A percentile compares a stretch with the other conserved stretches of the same genome.
phyloP scores from a whole-genome alignment of 2,888 invertebrate species.

The Apamea epomidion region DNA sequence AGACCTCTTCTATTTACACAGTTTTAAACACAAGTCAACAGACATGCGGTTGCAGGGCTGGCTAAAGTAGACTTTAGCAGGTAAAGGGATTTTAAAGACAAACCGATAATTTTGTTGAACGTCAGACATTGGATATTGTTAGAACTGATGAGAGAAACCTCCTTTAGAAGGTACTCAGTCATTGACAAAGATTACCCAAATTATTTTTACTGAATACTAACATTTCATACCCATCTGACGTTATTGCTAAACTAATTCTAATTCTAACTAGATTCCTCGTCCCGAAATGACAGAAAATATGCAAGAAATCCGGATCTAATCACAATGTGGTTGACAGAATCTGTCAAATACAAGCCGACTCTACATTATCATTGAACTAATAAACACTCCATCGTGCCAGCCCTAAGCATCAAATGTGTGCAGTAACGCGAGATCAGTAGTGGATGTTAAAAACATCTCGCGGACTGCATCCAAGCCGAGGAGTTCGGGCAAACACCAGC shows the following conservation, averaged over 20 bases:
- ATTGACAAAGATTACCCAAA: background rate
- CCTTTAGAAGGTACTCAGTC: background rate
- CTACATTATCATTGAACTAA: background rate
- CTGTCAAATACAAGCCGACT: background rate
- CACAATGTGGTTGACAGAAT: background rate
- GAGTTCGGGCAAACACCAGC: slow-evolving; percentile 49
- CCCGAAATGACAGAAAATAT: background rate
- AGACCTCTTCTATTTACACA: slow-evolving; percentile 81
- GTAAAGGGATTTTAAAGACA: background rate
- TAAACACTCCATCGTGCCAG: background rate
- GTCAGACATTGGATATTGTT: background rate
- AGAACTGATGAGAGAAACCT: background rate
- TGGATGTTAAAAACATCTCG: slow-evolving; percentile 78
- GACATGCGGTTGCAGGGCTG: slow-evolving; percentile 71
- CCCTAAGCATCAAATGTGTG: slow-evolving; percentile 48
- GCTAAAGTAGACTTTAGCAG: background rate
- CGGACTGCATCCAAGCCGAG: slow-evolving; percentile 38
- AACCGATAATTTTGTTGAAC: background rate
- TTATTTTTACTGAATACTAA: background rate
- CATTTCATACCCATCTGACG: background rate
- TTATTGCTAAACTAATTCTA: background rate
- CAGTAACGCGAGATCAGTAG: slow-evolving; percentile 76
- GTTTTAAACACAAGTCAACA: slow-evolving; percentile 87
- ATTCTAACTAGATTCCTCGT: no score
- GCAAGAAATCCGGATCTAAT: background rate